These are phyloP conservation scores for Apodemus agrarius DNA, from an alignment of 2,797 vertebrate genomes.

Conservation along the genomic window DNA sequence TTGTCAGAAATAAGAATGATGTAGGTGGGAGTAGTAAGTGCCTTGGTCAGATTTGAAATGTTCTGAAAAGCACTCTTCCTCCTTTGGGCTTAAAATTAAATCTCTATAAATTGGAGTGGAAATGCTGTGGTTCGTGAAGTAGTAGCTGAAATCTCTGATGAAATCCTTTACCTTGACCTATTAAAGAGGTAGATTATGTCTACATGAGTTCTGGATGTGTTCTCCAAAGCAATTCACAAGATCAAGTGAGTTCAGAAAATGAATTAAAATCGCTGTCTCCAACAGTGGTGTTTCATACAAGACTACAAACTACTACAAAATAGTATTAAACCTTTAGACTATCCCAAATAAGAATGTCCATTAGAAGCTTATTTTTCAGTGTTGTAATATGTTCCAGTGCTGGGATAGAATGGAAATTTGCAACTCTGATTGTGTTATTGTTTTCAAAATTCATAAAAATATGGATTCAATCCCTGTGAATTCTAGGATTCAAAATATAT, in stretches of 20 bases:
- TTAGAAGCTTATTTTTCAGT: neutral
- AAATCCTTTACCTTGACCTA: neutral
- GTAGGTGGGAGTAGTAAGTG: neutral
- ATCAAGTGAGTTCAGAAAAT: neutral
- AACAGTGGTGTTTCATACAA: neutral
- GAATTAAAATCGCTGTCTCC: neutral
- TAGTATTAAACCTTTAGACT: neutral
- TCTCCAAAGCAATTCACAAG: neutral
- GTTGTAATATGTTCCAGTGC: neutral
- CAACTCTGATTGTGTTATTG: conserved; percentile 47
- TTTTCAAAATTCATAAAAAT: conserved; percentile 9
- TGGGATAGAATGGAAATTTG: conserved; percentile 21
- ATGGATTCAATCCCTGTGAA: conserved; percentile 67
- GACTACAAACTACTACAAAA: neutral
- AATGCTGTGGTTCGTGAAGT: neutral
- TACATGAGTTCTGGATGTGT: neutral
- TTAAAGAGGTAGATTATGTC: neutral
- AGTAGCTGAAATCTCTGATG: neutral
- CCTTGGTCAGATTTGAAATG: neutral
- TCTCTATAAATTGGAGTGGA: neutral
- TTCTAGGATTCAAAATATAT: conserved; percentile 62
- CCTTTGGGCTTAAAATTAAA: neutral
- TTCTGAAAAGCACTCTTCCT: neutral
- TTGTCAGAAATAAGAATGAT: neutral
- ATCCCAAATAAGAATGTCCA: neutral